phyloP scores from a whole-genome alignment of 23 tunicate genomes.

The Phallusia fumigata region DNA sequence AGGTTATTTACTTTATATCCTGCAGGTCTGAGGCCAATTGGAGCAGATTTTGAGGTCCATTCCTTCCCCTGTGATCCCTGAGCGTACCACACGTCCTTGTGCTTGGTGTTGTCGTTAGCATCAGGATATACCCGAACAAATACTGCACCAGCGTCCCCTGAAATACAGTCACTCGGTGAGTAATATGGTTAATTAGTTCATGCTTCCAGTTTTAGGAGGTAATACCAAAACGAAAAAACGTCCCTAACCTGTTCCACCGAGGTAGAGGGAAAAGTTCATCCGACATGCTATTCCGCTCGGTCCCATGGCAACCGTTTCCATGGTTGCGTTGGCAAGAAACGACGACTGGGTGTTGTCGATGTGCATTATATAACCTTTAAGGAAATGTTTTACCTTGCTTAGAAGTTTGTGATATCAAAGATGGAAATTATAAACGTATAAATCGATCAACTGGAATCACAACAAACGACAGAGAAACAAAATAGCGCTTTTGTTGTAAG shows the following conservation, averaged over 20 bases:
- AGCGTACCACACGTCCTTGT: conserved; percentile 78
- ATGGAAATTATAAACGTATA: neutral
- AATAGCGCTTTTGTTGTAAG: no score
- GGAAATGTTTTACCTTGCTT: neutral
- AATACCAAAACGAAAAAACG: no score
- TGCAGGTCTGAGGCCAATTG: conserved; percentile 74
- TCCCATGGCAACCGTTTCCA: conserved; percentile 83
- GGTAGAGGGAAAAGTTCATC: conserved; percentile 69
- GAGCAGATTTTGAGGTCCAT: conserved; percentile 80
- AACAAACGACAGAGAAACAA: no score
- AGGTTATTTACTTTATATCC: conserved; percentile 59
- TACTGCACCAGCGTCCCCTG: conserved; percentile 89
- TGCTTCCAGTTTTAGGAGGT: neutral
- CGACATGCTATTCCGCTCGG: conserved; percentile 77
- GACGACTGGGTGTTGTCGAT: conserved; percentile 70
- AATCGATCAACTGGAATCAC: neutral
- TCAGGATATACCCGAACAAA: conserved; percentile 80
- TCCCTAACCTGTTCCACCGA: conserved; percentile 68
- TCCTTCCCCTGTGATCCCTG: conserved; percentile 72
- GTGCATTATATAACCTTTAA: conserved; percentile 80
- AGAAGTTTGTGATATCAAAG: no score
- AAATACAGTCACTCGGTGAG: neutral
- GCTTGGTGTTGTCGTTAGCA: conserved; percentile 51
- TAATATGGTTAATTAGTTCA: neutral
- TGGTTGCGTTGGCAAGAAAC: conserved; percentile 70